Evolutionary conservation across 2,113 vertebrate genomes (phyloP).

Genomic region (Grus americana): DNA sequence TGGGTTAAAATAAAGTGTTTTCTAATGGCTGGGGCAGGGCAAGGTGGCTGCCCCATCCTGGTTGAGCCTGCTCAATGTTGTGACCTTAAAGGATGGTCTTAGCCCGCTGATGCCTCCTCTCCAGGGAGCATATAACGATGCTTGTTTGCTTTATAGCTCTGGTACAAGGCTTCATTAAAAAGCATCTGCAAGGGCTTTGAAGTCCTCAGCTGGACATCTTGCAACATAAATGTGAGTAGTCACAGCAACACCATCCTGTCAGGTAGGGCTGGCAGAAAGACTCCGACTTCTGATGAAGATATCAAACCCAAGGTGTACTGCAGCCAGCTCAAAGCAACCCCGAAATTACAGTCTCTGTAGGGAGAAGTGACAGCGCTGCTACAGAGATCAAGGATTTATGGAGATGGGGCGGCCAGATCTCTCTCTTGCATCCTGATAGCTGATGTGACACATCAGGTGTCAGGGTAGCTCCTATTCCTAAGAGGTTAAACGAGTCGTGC

Average conservation of each 20-base stretch:
- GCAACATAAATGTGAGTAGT: background rate
- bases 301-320: constrained; percentile 10
- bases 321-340: constrained; percentile 37
- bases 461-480: constrained; percentile 48
- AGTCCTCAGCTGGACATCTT: background rate
- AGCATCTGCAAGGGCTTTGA: background rate
- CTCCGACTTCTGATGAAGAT: background rate
- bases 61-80: background rate
- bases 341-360: constrained; percentile 19
- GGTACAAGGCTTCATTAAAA: background rate
- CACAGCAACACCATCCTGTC: background rate
- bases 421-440: constrained; percentile 51
- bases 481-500: constrained; percentile 38
- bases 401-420: constrained; percentile 44
- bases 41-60: accelerated
- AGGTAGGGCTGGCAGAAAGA: background rate
- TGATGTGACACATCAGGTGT: constrained; percentile 60
- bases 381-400: constrained; percentile 51
- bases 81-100: background rate
- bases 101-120: background rate
- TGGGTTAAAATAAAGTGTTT: background rate
- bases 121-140: accelerated
- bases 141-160: background rate
- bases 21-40: background rate
- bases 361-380: constrained; percentile 51